These are phyloP conservation scores for Enteromius treurensis DNA, from an alignment of 2,797 vertebrate species.

Conservation along the genomic window DNA sequence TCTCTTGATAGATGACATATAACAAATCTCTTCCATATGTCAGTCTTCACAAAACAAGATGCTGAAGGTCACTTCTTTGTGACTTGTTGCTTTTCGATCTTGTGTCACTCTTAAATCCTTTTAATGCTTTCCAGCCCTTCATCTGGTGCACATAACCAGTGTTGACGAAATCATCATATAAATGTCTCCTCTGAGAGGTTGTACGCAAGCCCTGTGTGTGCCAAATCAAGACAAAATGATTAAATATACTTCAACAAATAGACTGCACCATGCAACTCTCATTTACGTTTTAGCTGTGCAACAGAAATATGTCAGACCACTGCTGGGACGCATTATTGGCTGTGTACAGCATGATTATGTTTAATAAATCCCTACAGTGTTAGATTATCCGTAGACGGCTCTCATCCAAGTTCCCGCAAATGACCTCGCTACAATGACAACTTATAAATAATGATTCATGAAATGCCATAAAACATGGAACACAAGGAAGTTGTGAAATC, in stretches of 20 bases:
- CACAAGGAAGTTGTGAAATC: constrained; percentile 45
- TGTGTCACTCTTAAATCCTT: constrained; percentile 19
- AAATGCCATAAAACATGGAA: constrained; percentile 46
- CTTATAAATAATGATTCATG: constrained; percentile 43
- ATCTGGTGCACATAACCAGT: constrained; percentile 30
- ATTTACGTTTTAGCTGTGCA: constrained; percentile 17
- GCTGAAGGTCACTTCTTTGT: constrained; percentile 30
- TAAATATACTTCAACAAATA: constrained; percentile 29
- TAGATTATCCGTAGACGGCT: constrained; percentile 70
- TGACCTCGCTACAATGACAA: constrained; percentile 48
- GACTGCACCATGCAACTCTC: not conserved
- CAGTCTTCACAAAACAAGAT: constrained; percentile 44
- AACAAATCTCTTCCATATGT: constrained; percentile 45
- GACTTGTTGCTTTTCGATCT: constrained; percentile 19
- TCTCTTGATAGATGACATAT: constrained; percentile 28
- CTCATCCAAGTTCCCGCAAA: constrained; percentile 59
- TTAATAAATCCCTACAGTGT: constrained; percentile 55
- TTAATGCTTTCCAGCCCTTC: constrained; percentile 18
- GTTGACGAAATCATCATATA: constrained; percentile 11
- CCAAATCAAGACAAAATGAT: constrained; percentile 36
- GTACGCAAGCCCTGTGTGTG: not conserved
- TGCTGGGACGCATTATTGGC: constrained; percentile 35
- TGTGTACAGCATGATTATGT: constrained; percentile 25
- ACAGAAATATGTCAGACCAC: constrained; percentile 36
- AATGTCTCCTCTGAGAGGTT: not conserved